These are phyloP conservation scores for Harpagifer antarcticus DNA, from an alignment of 2,797 vertebrate genomes.

Conservation along the genomic window DNA sequence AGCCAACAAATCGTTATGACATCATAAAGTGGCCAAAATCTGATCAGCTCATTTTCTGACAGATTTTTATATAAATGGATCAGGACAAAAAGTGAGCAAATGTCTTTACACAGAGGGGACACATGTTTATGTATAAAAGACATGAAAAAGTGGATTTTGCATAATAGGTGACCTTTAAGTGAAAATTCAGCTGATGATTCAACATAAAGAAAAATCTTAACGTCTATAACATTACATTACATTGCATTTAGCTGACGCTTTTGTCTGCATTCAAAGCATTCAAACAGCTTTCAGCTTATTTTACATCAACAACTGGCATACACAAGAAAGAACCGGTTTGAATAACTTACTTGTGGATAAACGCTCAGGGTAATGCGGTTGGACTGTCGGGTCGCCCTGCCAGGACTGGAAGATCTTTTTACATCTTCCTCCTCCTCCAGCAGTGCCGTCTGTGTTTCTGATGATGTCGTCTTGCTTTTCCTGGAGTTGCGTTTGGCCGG, in stretches of 20 bases:
- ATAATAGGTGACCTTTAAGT: too few relatives aligned
- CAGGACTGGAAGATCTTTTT: conserved; percentile 47
- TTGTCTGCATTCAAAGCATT: neutral
- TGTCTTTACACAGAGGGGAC: too few relatives aligned
- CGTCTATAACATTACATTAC: too few relatives aligned
- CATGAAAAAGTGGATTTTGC: too few relatives aligned
- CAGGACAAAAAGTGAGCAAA: too few relatives aligned
- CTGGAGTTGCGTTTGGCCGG: conserved; percentile 60
- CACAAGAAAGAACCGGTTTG: neutral
- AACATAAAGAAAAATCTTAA: neutral
- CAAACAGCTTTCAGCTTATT: neutral
- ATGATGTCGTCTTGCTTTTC: conserved; percentile 29
- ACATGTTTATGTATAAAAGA: too few relatives aligned
- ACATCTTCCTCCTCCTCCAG: conserved; percentile 35
- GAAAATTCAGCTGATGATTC: neutral
- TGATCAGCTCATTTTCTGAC: too few relatives aligned
- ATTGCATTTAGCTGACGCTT: too few relatives aligned
- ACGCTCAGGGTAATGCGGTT: conserved; percentile 58
- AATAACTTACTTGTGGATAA: conserved; percentile 68
- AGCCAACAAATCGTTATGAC: too few relatives aligned
- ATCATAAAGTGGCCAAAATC: too few relatives aligned
- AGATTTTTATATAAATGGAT: too few relatives aligned
- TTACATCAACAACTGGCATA: neutral
- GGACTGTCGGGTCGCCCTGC: conserved; percentile 70
- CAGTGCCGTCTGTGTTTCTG: conserved; percentile 5